Conservation (phyloP, 2,797 vertebrate species). For the Falco concolor region DNA sequence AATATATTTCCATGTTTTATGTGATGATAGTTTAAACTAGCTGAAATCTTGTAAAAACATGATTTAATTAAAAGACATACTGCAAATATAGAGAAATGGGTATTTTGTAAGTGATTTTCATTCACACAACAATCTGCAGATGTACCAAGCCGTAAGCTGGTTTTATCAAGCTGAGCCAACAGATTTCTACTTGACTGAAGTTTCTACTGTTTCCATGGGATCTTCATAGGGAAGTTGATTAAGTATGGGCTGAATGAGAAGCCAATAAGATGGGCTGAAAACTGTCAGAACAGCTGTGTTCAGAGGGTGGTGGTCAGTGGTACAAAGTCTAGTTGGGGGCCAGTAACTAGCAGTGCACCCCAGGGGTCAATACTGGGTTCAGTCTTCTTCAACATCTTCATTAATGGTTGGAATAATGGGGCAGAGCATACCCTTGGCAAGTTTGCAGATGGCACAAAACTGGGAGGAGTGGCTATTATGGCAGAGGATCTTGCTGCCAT, state of each 20-base stretch:
- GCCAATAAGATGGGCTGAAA: not conserved
- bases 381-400: not conserved
- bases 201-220: not conserved
- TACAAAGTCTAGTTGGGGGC: not conserved
- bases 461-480: not conserved
- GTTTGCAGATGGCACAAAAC: not conserved
- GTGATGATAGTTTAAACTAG: not conserved
- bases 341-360: not conserved
- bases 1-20: conserved; percentile 15
- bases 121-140: not conserved
- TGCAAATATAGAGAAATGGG: not conserved
- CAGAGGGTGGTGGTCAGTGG: not conserved
- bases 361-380: not conserved
- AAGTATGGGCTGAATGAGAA: not conserved
- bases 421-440: not conserved
- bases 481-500: not conserved
- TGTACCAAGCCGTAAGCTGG: not conserved
- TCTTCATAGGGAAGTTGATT: not conserved
- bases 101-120: not conserved
- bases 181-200: not conserved
- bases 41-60: not conserved
- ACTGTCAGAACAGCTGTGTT: not conserved
- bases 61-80: conserved; percentile 6
- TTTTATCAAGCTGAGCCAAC: not conserved
- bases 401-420: not conserved